Base-by-base conservation (phyloP, 2,888 invertebrate species). In the Acleris emargana region DNA sequence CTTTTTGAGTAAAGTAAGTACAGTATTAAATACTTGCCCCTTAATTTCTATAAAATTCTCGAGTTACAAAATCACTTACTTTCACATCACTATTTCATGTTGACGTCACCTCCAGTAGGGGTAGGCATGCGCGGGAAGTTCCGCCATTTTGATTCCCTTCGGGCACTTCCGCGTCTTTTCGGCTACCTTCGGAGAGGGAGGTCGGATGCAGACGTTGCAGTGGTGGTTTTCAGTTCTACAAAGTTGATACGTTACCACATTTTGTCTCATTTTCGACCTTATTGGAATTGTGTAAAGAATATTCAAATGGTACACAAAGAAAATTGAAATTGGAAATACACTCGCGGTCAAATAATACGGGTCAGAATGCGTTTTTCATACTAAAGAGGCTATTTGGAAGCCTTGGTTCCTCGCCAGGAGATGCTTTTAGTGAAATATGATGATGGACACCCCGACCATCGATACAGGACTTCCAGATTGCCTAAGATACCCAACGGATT, bases 41-140 rank as follows among this genome's bases (percentile, higher is more conserved):
- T 3, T 11, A 13, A 38, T 38, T 13, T 38, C 13, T 13, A 13
- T 13, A 38, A 38, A 38, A 13, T 7, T 16, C 16, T 45, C n/a
- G n/a, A n/a, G 7, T 45, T 7, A 17, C n/a, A 5, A 3, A 38
- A 20, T 17, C 28, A 53, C n/a, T 17, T 5, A 45, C 18, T 45
- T 52, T 45, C 64, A 64, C 84, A 82, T 74, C 84, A 79, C 84
- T 88, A 81, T 62, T 63, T 28, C 38, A 28, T 60, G 57, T 67
- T 86, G 85, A 88, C 86, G 88, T 88, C 87, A 87, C 73, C 67
- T 61, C 68, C 70, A 72, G 71, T 71, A 76, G 77, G 80, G 80
- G 76, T 75, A 75, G 74, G 82, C 90, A 88, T 89, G 89, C 90
- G 90, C 88, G 83, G 78, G 73, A 84, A 84, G 77, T 49, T 69